Evolutionary conservation across 2,888 invertebrate genomes (phyloP), one percentile per base, ranked within the genome.

Genomic region (Gnatocerus cornutus): DNA sequence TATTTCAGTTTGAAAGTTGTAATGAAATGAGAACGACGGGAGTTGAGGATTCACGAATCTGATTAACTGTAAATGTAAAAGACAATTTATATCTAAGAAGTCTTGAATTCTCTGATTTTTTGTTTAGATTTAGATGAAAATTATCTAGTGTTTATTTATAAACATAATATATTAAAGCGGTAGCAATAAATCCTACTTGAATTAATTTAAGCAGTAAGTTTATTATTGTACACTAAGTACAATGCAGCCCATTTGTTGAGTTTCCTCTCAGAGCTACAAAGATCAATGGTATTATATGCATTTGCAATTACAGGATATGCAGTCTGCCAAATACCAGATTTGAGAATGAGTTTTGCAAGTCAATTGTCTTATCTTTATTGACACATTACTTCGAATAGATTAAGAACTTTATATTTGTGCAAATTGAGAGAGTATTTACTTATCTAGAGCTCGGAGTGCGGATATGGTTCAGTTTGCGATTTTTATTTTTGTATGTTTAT

Each of bases 231-330:
- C 14, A 33, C 14, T 33, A 14, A 33, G 10, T 33, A 39, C 41
- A 29, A 29, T 56, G 43, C 41, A 16, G 29, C 21, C 56, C 56
- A 56, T 56, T 56, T 43, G 56, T 56, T 27, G 29, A 43, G 56
- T 43, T 56, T 56, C 56, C 56, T 56, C 13, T 10, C 8, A 9
- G 27, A 41, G 43, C 29, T 41, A n/a, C 29, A 56, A 43, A 33
- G 55, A 55, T 55, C 55, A 41, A 56, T 56, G 41, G 29, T 29
- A 46, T 59, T 59, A 59, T 46, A 46, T 46, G 59, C 33, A 45
- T 45, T 27, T 59, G 59, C 45, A 59, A 59, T 45, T 59, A 33
- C 33, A 45, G 59, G 29, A 41, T 56, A 21, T 56, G 21, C 56
- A 56, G 43, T 43, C 13, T 41, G 56, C 16, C 39, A 56, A 56